Conservation (phyloP, 2,113 vertebrate species). For the Amblyopsis rosae region DNA sequence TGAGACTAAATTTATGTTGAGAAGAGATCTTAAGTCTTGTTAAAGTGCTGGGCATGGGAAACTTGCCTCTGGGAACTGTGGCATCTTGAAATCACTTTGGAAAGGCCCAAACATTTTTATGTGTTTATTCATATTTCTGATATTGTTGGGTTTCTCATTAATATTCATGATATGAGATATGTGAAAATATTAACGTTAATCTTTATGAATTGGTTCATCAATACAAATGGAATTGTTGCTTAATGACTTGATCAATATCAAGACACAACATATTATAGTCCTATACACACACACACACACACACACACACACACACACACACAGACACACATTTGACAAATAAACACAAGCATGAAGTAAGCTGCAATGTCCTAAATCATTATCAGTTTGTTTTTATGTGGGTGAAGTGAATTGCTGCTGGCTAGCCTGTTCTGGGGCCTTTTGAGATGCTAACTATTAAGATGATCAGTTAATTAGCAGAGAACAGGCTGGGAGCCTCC, state of each 20-base stretch:
- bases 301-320: not conserved
- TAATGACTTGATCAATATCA: constrained; percentile 6
- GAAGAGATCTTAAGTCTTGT: too few relatives aligned
- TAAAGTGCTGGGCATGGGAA: too few relatives aligned
- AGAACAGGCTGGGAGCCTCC: constrained; percentile 66
- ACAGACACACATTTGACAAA: not conserved
- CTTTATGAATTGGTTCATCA: constrained; percentile 31
- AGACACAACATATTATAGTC: too few relatives aligned
- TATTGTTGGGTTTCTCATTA: too few relatives aligned
- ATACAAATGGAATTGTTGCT: constrained; percentile 4
- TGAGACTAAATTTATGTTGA: too few relatives aligned
- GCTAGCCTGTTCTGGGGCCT: constrained; percentile 82
- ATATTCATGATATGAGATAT: too few relatives aligned
- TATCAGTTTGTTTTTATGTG: too few relatives aligned
- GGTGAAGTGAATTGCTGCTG: constrained; percentile 75
- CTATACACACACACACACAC: not conserved
- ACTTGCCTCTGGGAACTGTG: too few relatives aligned
- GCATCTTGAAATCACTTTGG: too few relatives aligned
- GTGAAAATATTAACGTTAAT: constrained; percentile 6
- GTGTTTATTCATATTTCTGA: too few relatives aligned
- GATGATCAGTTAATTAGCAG: constrained; percentile 83
- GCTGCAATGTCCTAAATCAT: too few relatives aligned
- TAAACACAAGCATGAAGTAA: not conserved
- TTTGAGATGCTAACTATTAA: constrained; percentile 88
- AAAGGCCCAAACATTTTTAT: too few relatives aligned